Percentiles rank a stretch among this genome's conserved stretches.
Conservation (phyloP, 1,140 invertebrate genomes). For the Chironomus striatipennis region DNA sequence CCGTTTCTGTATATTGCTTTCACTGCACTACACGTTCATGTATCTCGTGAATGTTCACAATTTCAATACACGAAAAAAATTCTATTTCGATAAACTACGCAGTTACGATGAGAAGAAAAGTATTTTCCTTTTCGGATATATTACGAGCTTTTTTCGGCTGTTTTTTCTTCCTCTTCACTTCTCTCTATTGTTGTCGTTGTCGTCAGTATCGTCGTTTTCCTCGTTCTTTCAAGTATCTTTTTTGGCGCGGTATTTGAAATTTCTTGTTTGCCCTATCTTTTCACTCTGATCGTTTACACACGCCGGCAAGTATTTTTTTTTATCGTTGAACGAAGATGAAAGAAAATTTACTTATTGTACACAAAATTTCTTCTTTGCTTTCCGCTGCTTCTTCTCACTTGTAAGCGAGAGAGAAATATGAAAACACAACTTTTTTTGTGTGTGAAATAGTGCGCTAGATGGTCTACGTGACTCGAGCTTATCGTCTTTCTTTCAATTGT, state of each 20-base stretch:
- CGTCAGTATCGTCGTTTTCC: too few species aligned
- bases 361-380: too few species aligned
- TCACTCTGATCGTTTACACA: neutral
- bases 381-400: neutral
- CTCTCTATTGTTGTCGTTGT: too few species aligned
- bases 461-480: neutral
- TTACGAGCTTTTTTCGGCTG: neutral
- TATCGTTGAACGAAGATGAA: neutral
- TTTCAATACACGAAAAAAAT: neutral
- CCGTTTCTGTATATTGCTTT: too few species aligned
- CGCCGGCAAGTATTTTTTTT: neutral
- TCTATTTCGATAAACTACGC: slow-evolving; percentile 1
- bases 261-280: too few species aligned
- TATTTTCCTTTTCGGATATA: neutral
- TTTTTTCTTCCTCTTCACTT: too few species aligned
- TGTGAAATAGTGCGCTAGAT: neutral
- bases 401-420: neutral
- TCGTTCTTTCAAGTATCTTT: neutral
- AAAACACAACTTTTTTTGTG: neutral
- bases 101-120: neutral
- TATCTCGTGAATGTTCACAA: neutral
- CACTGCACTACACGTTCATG: too few species aligned
- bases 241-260: neutral
- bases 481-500: neutral
- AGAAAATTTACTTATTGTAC: too few species aligned